Base-by-base conservation (phyloP, 1,140 invertebrate genomes). In the Pogonomyrmex barbatus region DNA sequence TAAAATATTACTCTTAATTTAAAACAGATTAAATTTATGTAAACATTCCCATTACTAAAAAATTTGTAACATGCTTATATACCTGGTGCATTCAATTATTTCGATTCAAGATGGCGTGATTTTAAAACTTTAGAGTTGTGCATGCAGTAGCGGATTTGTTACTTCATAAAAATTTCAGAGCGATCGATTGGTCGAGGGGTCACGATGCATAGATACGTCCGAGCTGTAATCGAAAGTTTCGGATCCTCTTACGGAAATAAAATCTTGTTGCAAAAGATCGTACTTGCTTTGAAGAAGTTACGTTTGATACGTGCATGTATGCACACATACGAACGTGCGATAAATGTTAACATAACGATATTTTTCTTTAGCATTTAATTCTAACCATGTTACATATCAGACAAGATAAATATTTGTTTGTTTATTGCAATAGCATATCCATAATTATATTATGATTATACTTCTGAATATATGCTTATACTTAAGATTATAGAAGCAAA, bases 171-270 rank as follows among this genome's bases (percentile, higher is more conserved):
- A 86, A 77, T 89, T 89, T 65, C 87, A 89, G 54, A 60, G 4
- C 85, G 30, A 83, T 83, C 85, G 88, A 89, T 83, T 87, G 88
- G 81, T 79, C 45, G 71, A 75, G 62, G 36, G 73, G 67, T 84
- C 77, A 75, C 63, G 70, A 76, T 42, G 50, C 76, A 86, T 63
- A 58, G 62, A 77, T 47, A 62, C 63, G 58, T 87, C 76, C 70
- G 39, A 50, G 45, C 45, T 39, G 24, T 54, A 63, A 75, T 50
- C 68, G 36, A 33, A 68, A 63, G 67, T 88, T 85, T 88, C 39
- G 70, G 71, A 89, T 76, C 88, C 76, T 89, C 86, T 89, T 90
- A 89, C 45, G 86, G 79, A 79, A 77, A 78, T 87, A 90, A 89
- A 89, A 88, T 85, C 67, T 56, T 52, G 73, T 89, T 75, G 52